Conservation (phyloP, 2,888 invertebrate genomes). For the Tyria jacobaeae region DNA sequence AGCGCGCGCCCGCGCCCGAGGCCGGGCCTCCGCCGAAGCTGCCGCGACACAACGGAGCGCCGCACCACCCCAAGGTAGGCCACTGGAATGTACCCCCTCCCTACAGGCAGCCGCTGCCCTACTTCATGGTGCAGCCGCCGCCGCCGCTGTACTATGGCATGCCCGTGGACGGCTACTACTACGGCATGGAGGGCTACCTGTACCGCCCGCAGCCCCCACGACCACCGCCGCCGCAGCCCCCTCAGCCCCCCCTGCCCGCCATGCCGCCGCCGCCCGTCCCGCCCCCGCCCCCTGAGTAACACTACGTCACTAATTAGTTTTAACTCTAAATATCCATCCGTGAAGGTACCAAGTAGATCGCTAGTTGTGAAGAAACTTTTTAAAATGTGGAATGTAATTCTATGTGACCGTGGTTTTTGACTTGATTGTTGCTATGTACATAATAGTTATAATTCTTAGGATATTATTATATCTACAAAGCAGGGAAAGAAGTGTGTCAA, state of each 20-base stretch:
- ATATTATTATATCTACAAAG: conserved; percentile 4
- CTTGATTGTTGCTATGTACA: conserved; percentile 11
- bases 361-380: conserved; percentile 11
- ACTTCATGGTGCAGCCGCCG: conserved; percentile 77
- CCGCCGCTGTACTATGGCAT: conserved; percentile 70
- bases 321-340: not conserved
- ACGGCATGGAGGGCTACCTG: conserved; percentile 65
- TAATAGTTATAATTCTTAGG: conserved; percentile 1
- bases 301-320: conserved; percentile 18
- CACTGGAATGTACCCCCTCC: conserved; percentile 72
- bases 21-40: conserved; percentile 69
- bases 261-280: conserved; percentile 88
- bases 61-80: conserved; percentile 79
- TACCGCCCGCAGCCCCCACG: conserved; percentile 76
- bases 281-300: conserved; percentile 87
- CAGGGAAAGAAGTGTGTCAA: conserved; percentile 11
- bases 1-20: conserved; percentile 58
- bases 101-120: conserved; percentile 69
- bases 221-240: conserved; percentile 42
- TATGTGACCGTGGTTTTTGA: conserved; percentile 7
- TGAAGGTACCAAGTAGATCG: conserved; percentile 12
- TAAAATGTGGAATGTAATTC: not conserved
- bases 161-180: conserved; percentile 77
- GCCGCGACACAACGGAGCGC: conserved; percentile 74
- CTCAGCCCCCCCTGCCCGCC: conserved; percentile 45